phyloP scores from a whole-genome alignment of 2,888 invertebrate species.

The Dasysyrphus albostriatus region DNA sequence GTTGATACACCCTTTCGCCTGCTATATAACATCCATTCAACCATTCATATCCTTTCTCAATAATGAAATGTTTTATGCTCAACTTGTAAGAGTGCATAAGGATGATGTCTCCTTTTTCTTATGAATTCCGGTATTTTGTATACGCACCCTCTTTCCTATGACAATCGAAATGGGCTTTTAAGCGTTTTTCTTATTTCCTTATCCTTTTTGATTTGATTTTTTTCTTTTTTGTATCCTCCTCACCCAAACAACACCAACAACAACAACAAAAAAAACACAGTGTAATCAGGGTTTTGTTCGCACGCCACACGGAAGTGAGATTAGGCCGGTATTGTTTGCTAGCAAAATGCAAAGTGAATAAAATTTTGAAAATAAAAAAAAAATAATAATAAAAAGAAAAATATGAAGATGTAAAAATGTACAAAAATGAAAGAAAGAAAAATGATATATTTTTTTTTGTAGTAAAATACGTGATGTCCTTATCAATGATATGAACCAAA shows the following conservation, averaged over 20 bases:
- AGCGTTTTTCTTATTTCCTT: conserved; percentile 76
- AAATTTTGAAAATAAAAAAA: conserved; percentile 37
- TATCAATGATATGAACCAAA: conserved; percentile 67
- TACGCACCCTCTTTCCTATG: conserved; percentile 65
- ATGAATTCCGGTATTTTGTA: conserved; percentile 48
- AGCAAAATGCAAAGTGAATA: conserved; percentile 70
- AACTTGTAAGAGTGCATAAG: conserved; percentile 56
- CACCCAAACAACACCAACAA: conserved; percentile 2
- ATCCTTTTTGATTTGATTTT: conserved; percentile 56
- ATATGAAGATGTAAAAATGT: conserved; percentile 21
- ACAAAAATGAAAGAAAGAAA: conserved; percentile 50
- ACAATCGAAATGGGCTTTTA: conserved; percentile 75
- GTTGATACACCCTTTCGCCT: background rate
- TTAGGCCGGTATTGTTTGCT: conserved; percentile 76
- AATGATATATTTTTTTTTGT: conserved; percentile 72
- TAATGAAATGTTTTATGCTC: conserved; percentile 72
- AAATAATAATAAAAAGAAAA: conserved; percentile 12
- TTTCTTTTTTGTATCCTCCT: conserved; percentile 1
- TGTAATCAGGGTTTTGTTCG: conserved; percentile 75
- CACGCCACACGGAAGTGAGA: conserved; percentile 76
- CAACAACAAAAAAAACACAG: conserved; percentile 29
- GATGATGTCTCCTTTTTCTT: conserved; percentile 31
- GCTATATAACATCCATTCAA: background rate
- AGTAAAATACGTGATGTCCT: conserved; percentile 74
- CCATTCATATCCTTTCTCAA: conserved; percentile 57